phyloP scores from a whole-genome alignment of 2,888 invertebrate genomes.

The Tipula vernalis region DNA sequence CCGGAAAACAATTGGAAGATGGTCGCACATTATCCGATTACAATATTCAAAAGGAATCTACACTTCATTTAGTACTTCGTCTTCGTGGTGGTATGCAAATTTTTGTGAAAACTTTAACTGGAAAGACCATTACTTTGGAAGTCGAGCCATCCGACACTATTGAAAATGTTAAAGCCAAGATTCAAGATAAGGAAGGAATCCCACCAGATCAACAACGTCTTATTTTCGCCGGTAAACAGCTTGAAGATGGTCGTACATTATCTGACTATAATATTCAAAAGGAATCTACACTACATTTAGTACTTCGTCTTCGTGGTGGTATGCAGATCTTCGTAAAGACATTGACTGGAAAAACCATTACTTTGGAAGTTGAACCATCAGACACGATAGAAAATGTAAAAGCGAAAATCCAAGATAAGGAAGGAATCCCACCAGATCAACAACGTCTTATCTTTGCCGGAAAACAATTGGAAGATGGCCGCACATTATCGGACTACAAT shows the following conservation, averaged over 20 bases:
- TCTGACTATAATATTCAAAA: conserved; percentile 92
- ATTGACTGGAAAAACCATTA: conserved; percentile 89
- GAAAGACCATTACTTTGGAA: conserved; percentile 86
- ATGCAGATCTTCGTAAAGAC: conserved; percentile 99
- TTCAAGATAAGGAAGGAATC: conserved; percentile 85
- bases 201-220: conserved; percentile 83
- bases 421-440: conserved; percentile 77
- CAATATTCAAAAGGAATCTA: conserved; percentile 91
- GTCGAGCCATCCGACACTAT: conserved; percentile 88
- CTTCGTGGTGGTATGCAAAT: conserved; percentile 96
- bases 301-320: conserved; percentile 85
- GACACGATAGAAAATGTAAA: conserved; percentile 95
- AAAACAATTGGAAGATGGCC: conserved; percentile 90
- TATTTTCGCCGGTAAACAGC: conserved; percentile 87
- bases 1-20: conserved; percentile 90
- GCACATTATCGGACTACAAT: conserved; percentile 86
- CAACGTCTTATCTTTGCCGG: conserved; percentile 89
- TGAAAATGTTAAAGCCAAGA: conserved; percentile 90
- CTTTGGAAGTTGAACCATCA: conserved; percentile 83
- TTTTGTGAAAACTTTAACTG: conserved; percentile 89
- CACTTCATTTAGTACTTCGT: conserved; percentile 86
- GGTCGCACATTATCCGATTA: conserved; percentile 85
- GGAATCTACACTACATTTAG: conserved; percentile 89
- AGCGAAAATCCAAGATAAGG: conserved; percentile 83
- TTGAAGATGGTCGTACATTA: conserved; percentile 86